Evolutionary conservation across 2,888 invertebrate genomes (phyloP).

Genomic region (Hirtodrosophila duncani): DNA sequence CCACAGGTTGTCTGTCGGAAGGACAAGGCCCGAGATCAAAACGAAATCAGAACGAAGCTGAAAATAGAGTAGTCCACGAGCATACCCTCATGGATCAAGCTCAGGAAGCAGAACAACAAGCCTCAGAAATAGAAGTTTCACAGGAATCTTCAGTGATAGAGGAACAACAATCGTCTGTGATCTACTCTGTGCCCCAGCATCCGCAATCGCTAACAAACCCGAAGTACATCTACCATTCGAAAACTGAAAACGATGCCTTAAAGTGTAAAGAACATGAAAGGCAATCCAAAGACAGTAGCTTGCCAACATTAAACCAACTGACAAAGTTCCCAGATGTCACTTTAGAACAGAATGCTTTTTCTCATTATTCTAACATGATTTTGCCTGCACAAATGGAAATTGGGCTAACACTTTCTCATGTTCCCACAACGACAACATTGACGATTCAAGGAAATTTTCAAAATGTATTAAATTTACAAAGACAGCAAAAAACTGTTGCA

Average conservation of each 20-base stretch:
- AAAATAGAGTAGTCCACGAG: slow-evolving; percentile 9
- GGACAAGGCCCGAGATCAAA: slow-evolving; percentile 7
- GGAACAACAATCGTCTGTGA: slow-evolving; percentile 24
- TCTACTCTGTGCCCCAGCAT: slow-evolving; percentile 37
- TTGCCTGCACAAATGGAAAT: too few relatives aligned
- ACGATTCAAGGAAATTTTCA: slow-evolving; percentile 63
- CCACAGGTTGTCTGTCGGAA: neutral
- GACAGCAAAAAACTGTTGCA: slow-evolving; percentile 45
- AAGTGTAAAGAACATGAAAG: slow-evolving; percentile 11
- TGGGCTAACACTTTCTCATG: too few relatives aligned
- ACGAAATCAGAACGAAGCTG: slow-evolving; percentile 1
- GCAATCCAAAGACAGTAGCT: slow-evolving; percentile 31
- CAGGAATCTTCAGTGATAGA: slow-evolving; percentile 45
- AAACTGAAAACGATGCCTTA: slow-evolving; percentile 24
- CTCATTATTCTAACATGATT: too few relatives aligned
- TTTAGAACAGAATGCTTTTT: slow-evolving; percentile 18
- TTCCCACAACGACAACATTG: slow-evolving; percentile 34
- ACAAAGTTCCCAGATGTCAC: neutral
- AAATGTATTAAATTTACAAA: slow-evolving; percentile 67
- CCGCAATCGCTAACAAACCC: slow-evolving; percentile 36
- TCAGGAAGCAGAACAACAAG: too few relatives aligned
- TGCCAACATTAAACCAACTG: slow-evolving; percentile 23
- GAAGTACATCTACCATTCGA: slow-evolving; percentile 25
- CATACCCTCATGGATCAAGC: too few relatives aligned
- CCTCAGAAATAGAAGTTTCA: neutral